Percentiles rank a stretch among this genome's conserved stretches.
phyloP scores from a whole-genome alignment of 2,888 invertebrate species.

The Cantharis lateralis region DNA sequence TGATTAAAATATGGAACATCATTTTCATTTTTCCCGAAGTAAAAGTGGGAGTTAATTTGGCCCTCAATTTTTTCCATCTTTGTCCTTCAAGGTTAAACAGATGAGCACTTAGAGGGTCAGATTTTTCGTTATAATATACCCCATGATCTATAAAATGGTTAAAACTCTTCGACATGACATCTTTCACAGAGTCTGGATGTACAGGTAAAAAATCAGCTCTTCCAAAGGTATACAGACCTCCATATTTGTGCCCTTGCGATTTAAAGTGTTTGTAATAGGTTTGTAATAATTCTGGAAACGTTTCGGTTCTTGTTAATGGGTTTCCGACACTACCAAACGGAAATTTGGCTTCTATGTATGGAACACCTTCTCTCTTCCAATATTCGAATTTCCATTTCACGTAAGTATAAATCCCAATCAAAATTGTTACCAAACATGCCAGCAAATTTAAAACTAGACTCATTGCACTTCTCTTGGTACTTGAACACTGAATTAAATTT shows the following conservation, averaged over 20 bases:
- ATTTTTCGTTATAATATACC: constrained; percentile 59
- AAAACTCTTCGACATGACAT: constrained; percentile 63
- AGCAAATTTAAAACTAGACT: background rate
- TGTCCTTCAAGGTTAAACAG: constrained; percentile 60
- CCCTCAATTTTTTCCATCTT: constrained; percentile 64
- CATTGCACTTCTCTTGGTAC: too few species aligned
- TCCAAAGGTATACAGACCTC: constrained; percentile 24
- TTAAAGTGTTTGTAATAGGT: constrained; percentile 21
- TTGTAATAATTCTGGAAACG: constrained; percentile 13
- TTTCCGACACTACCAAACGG: background rate
- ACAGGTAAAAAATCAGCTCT: constrained; percentile 16
- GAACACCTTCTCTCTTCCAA: background rate
- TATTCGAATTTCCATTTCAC: constrained; percentile 14
- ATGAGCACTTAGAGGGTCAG: constrained; percentile 61
- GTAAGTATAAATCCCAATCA: background rate
- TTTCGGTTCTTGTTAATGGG: background rate
- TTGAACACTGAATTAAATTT: too few species aligned
- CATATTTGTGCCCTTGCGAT: constrained; percentile 18
- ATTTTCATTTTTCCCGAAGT: constrained; percentile 35
- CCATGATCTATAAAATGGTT: constrained; percentile 64
- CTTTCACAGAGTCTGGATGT: constrained; percentile 36
- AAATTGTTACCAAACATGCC: background rate
- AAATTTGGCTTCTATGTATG: background rate
- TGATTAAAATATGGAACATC: constrained; percentile 30
- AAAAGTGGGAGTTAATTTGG: constrained; percentile 57